These are phyloP conservation scores for Otolemur crassicaudatus DNA, from an alignment of 2,797 vertebrate species.

Conservation along the genomic window DNA sequence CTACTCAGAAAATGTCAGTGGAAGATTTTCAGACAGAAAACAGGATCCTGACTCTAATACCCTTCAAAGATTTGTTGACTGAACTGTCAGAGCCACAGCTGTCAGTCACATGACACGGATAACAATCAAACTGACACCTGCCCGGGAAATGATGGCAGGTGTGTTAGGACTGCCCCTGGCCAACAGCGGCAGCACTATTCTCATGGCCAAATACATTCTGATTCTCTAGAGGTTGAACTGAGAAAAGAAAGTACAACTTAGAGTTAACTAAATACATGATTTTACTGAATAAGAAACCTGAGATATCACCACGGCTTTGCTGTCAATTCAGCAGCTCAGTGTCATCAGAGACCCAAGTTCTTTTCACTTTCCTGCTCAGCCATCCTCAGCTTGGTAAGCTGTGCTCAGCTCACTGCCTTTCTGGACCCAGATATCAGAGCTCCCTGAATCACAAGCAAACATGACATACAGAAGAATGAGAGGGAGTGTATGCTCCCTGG, in stretches of 20 bases:
- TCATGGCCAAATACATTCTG: neutral
- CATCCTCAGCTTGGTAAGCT: neutral
- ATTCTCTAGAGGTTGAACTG: neutral
- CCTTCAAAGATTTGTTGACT: neutral
- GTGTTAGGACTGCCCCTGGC: neutral
- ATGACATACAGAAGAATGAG: neutral
- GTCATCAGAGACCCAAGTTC: neutral
- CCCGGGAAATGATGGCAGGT: neutral
- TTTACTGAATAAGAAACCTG: neutral
- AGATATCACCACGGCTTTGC: neutral
- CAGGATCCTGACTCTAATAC: neutral
- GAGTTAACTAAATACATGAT: neutral
- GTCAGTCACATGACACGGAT: neutral
- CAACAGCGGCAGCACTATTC: neutral
- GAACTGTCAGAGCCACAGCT: neutral
- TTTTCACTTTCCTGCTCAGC: neutral
- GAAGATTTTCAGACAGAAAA: constrained; percentile 25
- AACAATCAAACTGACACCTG: neutral
- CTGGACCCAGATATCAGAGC: neutral
- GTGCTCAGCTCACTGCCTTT: neutral
- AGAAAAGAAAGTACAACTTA: neutral
- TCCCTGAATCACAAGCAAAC: neutral
- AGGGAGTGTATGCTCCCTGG: neutral
- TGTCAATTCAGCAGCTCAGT: neutral
- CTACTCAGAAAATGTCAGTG: neutral